Evolutionary conservation across 2,797 vertebrate genomes (phyloP), one percentile per base, ranked within the genome.

Genomic region (Hybognathus amarus): DNA sequence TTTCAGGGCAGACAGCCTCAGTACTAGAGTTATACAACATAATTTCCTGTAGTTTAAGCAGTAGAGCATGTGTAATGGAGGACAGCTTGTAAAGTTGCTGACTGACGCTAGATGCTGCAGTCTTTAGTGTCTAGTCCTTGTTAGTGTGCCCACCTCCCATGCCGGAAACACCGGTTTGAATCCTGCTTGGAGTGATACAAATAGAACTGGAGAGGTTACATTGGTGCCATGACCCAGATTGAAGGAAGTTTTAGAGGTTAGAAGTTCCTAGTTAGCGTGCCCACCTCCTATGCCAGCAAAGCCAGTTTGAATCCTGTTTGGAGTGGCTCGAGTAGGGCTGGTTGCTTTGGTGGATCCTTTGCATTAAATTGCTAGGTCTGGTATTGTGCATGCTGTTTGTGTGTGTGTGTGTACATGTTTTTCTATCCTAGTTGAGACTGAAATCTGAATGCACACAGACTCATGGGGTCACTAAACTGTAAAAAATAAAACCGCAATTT

Each of bases 291-390:
- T 13, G 56, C 24, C 2, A 0, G 12, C 27, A 27, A 61, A 0
- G 2, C 0, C 4, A 1, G 12, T 63, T 24, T 0, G 6, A 63
- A 63, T 30, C 24, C 24, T 1, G 0, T 6, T 13, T 2, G 2
- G 59, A 61, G 2, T 2, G 9, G n/a, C n/a, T 61, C 2, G 0
- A 27, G 12, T 13, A 1, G 24, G 11, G 59, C 2, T 24, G n/a
- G n/a, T 27, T 27, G 5, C n/a, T 13, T 61, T 27, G 24, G 1
- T 61, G 45, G 45, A 30, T 76, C 27, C 11, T 40, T 67, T 79
- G 68, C 30, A 22, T 83, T 54, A 12, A 54, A 52, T 61, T 22
- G 24, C 38, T n/a, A 6, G 38, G n/a, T 61, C 61, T 61, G 22
- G 77, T 83, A 40, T 61, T n/a, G 18, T 77, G 15, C 40, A 11